Conservation (phyloP, 1,140 invertebrate genomes). For the Megathymus violae region DNA sequence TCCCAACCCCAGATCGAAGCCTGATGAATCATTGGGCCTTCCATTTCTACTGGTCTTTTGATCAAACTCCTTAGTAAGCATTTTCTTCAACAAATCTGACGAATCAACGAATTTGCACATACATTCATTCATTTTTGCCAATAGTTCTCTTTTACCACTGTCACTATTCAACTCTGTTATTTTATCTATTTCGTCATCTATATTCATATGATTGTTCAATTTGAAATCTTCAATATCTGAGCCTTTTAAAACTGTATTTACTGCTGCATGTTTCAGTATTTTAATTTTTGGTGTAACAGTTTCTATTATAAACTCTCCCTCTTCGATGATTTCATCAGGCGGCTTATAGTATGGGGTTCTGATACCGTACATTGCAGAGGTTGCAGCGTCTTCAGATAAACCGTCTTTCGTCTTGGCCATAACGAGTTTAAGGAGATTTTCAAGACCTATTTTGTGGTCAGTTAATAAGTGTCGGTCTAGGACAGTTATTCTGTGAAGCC, state of each 20-base stretch:
- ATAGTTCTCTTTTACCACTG: slow-evolving; percentile 47
- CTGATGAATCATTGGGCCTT: slow-evolving; percentile 39
- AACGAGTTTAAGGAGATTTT: slow-evolving; percentile 68
- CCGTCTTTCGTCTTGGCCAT: slow-evolving; percentile 72
- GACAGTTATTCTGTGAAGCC: slow-evolving; percentile 65
- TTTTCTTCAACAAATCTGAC: slow-evolving; percentile 66
- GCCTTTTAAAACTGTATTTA: slow-evolving; percentile 64
- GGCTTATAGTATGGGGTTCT: slow-evolving; percentile 66
- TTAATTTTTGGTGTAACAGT: slow-evolving; percentile 67
- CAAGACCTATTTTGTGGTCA: slow-evolving; percentile 70
- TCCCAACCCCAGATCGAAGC: slow-evolving; percentile 62
- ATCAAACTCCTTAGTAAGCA: slow-evolving; percentile 61
- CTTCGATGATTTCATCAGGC: slow-evolving; percentile 55
- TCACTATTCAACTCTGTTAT: slow-evolving; percentile 46
- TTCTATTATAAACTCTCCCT: slow-evolving; percentile 68
- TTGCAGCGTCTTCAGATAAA: slow-evolving; percentile 44
- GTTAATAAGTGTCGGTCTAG: slow-evolving; percentile 70
- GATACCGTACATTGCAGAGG: slow-evolving; percentile 40
- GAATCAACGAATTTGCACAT: slow-evolving; percentile 74
- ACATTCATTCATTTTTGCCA: slow-evolving; percentile 71
- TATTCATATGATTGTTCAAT: slow-evolving; percentile 50
- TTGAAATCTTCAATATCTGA: slow-evolving; percentile 51
- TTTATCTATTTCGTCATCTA: slow-evolving; percentile 54
- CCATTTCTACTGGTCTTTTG: slow-evolving; percentile 50
- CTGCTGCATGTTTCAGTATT: slow-evolving; percentile 60